A percentile compares a stretch with the other conserved stretches of the same genome.
Conservation (phyloP, 1,140 invertebrate species). For the Drosophila guanche region DNA sequence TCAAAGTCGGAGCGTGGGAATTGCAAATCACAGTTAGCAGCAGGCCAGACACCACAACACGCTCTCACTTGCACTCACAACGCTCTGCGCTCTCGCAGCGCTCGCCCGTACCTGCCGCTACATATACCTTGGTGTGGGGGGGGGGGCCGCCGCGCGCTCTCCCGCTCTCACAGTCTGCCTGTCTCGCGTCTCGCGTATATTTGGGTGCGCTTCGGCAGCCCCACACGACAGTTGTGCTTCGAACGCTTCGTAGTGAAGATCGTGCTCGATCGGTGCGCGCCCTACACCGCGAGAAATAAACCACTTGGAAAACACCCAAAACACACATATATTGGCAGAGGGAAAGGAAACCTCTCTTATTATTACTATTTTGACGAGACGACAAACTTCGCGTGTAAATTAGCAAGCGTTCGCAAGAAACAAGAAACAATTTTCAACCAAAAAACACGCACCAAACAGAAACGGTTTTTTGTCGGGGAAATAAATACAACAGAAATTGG, state of each 20-base stretch:
- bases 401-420: constrained; percentile 80
- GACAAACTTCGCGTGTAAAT: constrained; percentile 71
- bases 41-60: neutral
- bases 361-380: constrained; percentile 57
- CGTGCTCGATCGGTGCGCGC: constrained; percentile 69
- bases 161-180: neutral
- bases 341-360: constrained; percentile 54
- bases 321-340: constrained; percentile 26
- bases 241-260: constrained; percentile 82
- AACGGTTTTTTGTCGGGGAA: no score
- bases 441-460: constrained; percentile 4
- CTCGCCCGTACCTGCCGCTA: constrained; percentile 32
- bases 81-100: constrained; percentile 50
- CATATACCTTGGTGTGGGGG: no score
- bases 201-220: constrained; percentile 61
- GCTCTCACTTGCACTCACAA: constrained; percentile 11
- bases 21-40: constrained; percentile 62
- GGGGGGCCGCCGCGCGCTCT: constrained; percentile 15
- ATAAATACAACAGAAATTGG: constrained; percentile 33
- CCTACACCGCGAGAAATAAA: constrained; percentile 31
- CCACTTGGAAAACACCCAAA: constrained; percentile 16
- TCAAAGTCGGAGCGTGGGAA: constrained; percentile 80
- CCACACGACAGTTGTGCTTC: constrained; percentile 79
- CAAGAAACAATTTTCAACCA: constrained; percentile 46
- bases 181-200: constrained; percentile 48